These are phyloP conservation scores for Mobula birostris DNA, from an alignment of 2,113 vertebrate species.

Conservation along the genomic window DNA sequence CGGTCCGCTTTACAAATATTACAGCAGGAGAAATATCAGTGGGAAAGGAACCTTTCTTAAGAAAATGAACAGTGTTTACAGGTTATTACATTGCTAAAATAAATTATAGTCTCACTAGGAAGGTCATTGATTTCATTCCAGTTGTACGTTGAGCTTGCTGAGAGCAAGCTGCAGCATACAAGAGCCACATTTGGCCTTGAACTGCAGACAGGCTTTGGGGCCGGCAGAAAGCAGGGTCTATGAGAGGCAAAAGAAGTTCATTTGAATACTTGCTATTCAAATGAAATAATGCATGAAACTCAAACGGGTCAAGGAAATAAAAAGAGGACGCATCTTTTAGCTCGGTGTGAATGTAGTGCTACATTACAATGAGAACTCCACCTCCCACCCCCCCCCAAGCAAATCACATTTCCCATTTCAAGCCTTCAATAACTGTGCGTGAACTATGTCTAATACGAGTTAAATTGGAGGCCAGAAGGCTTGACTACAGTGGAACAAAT, in stretches of 20 bases:
- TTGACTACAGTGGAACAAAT: constrained; percentile 1
- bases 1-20: not conserved
- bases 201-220: no score
- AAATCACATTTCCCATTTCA: not conserved
- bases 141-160: not conserved
- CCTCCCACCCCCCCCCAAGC: not conserved
- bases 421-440: not conserved
- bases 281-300: not conserved
- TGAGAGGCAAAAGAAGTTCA: not conserved
- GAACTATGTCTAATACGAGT: not conserved
- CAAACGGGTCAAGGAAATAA: not conserved
- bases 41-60: not conserved
- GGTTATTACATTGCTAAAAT: not conserved
- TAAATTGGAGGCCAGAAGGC: not conserved
- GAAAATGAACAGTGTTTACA: not conserved
- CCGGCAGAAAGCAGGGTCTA: not conserved
- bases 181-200: not conserved
- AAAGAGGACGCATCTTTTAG: not conserved
- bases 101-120: not conserved
- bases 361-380: not conserved
- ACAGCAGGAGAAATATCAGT: not conserved
- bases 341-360: not conserved
- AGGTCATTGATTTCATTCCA: not conserved
- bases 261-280: not conserved
- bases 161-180: not conserved